These are phyloP conservation scores for Oenanthe melanoleuca DNA, from an alignment of 2,113 vertebrate genomes.

Conservation along the genomic window DNA sequence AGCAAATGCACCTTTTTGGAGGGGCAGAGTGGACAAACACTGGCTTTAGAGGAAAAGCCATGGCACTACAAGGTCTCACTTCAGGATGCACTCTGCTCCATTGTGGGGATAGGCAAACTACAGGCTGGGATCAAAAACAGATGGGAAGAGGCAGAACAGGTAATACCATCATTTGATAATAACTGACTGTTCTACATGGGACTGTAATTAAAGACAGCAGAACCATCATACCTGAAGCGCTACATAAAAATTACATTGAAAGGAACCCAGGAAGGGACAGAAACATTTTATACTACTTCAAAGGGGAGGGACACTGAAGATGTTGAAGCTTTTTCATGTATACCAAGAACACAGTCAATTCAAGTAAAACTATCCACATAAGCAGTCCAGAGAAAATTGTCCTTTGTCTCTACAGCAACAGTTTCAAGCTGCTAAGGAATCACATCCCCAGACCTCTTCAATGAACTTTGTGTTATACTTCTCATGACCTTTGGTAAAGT, in stretches of 20 bases:
- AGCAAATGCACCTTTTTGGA: not conserved
- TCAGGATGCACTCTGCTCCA: not conserved
- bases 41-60: not conserved
- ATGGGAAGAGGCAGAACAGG: not conserved
- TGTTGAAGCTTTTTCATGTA: not conserved
- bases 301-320: not conserved
- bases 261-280: not conserved
- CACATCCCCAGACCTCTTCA: not conserved
- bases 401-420: not conserved
- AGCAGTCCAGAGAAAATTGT: not conserved
- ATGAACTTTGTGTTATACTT: not conserved
- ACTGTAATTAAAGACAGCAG: not conserved
- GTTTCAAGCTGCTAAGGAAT: not conserved
- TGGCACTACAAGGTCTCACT: not conserved
- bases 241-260: not conserved
- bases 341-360: not conserved
- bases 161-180: not conserved
- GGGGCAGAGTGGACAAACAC: not conserved
- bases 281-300: not conserved
- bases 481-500: not conserved
- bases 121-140: not conserved
- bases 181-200: not conserved
- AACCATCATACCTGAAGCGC: not conserved
- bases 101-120: not conserved
- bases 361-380: not conserved